A percentile compares a stretch with the other conserved stretches of the same genome.
Conservation (phyloP, 2,113 vertebrate species). For the Calcarius ornatus region DNA sequence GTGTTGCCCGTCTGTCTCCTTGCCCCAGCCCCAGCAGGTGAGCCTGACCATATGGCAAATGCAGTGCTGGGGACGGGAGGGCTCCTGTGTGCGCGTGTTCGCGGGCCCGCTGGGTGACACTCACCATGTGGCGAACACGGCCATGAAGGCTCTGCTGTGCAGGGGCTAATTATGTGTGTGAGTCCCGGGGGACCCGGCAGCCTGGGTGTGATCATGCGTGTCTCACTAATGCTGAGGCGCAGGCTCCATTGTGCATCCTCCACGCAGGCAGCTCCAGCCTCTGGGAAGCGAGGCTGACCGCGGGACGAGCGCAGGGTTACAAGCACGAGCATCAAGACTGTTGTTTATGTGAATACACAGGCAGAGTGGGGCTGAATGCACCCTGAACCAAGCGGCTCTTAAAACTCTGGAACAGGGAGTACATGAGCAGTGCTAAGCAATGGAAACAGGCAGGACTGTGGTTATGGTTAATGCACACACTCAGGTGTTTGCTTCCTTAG, state of each 20-base stretch:
- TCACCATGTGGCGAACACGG: constrained; percentile 37
- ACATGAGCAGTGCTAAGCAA: background rate
- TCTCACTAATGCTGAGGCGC: background rate
- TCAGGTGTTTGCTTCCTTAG: background rate
- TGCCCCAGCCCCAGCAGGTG: constrained; percentile 30
- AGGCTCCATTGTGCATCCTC: background rate
- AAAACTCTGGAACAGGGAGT: background rate
- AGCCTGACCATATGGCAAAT: constrained; percentile 46
- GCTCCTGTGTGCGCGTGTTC: background rate
- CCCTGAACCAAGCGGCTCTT: background rate
- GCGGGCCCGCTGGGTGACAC: constrained; percentile 11
- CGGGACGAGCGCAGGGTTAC: background rate
- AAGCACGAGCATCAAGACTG: background rate
- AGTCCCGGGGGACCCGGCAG: background rate
- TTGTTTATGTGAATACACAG: accelerated
- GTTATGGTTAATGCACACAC: background rate
- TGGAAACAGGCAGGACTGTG: background rate
- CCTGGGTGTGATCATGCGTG: background rate
- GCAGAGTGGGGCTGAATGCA: background rate
- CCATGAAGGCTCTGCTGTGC: background rate
- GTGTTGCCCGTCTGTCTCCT: constrained; percentile 36
- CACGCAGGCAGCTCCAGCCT: background rate
- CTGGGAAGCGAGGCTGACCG: background rate
- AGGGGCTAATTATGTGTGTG: constrained; percentile 15
- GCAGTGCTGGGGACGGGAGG: background rate